Evolutionary conservation across 2,888 invertebrate genomes (phyloP).

Genomic region (Hypena proboscidalis): DNA sequence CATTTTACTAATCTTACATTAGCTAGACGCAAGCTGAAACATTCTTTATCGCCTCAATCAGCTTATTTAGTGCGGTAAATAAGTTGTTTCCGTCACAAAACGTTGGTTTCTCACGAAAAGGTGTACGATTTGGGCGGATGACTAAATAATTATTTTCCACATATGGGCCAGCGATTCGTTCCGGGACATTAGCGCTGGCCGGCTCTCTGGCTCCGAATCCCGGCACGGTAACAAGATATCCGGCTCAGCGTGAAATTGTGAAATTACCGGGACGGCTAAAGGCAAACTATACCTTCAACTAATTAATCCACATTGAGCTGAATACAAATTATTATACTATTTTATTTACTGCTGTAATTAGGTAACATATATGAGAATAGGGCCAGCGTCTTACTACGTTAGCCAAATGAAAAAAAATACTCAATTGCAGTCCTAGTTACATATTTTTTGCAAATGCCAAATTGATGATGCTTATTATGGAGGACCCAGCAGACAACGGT

Average conservation of each 20-base stretch:
- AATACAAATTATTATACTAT: too few relatives aligned
- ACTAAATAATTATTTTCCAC: conserved; percentile 78
- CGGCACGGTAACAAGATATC: conserved; percentile 75
- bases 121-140: conserved; percentile 60
- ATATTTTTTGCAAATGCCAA: too few relatives aligned
- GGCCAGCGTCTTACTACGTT: too few relatives aligned
- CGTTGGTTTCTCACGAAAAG: conserved; percentile 66
- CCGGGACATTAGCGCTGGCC: conserved; percentile 74
- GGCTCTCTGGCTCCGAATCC: conserved; percentile 66
- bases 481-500: too few relatives aligned
- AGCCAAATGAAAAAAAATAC: too few relatives aligned
- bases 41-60: background rate
- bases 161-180: conserved; percentile 76
- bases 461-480: too few relatives aligned
- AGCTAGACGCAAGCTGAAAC: background rate
- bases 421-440: too few relatives aligned
- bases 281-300: conserved; percentile 49
- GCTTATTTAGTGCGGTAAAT: conserved; percentile 52
- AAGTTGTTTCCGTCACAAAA: conserved; percentile 61
- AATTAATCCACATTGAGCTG: conserved; percentile 38
- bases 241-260: conserved; percentile 81
- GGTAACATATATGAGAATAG: too few relatives aligned
- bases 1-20: background rate
- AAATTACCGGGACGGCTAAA: conserved; percentile 69
- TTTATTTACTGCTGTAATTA: too few relatives aligned